These are phyloP conservation scores for Platalea minor DNA, from an alignment of 2,797 vertebrate genomes.

Conservation along the genomic window DNA sequence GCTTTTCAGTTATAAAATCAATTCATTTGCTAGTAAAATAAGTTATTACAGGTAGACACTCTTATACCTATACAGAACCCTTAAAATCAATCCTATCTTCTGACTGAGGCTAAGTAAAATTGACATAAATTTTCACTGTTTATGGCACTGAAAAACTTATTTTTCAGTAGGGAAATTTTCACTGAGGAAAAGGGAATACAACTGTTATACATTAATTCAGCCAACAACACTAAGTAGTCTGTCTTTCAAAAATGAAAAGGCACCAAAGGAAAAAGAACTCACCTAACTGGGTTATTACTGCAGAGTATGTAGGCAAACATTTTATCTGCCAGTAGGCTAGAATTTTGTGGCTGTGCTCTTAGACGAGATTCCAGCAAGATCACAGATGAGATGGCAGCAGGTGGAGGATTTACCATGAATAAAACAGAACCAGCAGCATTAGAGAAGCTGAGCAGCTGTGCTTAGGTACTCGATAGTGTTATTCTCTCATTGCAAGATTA, in stretches of 20 bases:
- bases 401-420: constrained; percentile 11
- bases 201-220: not conserved
- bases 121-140: not conserved
- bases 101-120: not conserved
- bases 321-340: not conserved
- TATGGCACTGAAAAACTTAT: not conserved
- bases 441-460: not conserved
- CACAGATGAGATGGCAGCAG: not conserved
- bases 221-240: not conserved
- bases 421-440: constrained; percentile 4
- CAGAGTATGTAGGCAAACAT: not conserved
- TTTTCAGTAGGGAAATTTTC: not conserved
- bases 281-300: not conserved
- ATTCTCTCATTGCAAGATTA: not conserved
- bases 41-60: not conserved
- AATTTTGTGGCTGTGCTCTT: not conserved
- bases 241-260: not conserved
- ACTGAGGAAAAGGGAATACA: not conserved
- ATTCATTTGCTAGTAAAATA: not conserved
- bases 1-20: not conserved
- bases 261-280: not conserved
- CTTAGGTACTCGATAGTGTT: not conserved
- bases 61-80: not conserved
- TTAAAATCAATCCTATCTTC: not conserved
- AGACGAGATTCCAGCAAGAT: not conserved